These are phyloP conservation scores for Polyommatus icarus DNA, from an alignment of 2,888 invertebrate genomes.

Conservation along the genomic window DNA sequence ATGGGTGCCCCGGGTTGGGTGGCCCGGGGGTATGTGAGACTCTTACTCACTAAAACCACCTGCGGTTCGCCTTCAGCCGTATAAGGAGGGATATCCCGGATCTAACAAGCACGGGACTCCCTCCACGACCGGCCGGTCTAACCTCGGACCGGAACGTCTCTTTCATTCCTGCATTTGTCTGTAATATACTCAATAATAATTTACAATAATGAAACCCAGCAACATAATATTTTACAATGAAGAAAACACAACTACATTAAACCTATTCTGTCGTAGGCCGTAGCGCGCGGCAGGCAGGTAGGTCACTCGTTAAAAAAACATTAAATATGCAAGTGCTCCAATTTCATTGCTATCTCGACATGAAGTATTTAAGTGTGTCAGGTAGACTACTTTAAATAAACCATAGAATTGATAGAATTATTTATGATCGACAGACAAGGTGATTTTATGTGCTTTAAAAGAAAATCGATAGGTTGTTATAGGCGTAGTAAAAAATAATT, in stretches of 20 bases:
- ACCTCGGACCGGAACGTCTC: no score
- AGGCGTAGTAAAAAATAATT: background rate
- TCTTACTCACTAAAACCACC: no score
- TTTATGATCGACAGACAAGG: slow-evolving; percentile 1
- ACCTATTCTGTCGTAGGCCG: background rate
- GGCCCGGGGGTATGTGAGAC: no score
- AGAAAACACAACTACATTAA: background rate
- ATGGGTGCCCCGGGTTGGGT: no score
- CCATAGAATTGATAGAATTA: slow-evolving; percentile 13
- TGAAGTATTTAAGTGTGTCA: slow-evolving; percentile 4
- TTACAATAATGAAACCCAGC: no score
- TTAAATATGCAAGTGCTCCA: slow-evolving; percentile 21
- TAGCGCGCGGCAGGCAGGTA: background rate
- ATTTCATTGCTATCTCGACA: slow-evolving; percentile 21
- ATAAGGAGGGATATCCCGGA: no score
- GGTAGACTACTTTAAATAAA: background rate
- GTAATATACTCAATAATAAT: no score
- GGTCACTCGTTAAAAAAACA: slow-evolving; percentile 3
- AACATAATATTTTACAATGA: background rate
- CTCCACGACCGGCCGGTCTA: no score
- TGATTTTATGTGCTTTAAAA: background rate
- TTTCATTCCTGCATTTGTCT: no score
- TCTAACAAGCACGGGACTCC: no score
- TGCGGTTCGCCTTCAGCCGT: no score
- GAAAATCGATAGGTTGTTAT: background rate